These are phyloP conservation scores for Gnatocerus cornutus DNA, from an alignment of 2,888 invertebrate species.

Conservation along the genomic window DNA sequence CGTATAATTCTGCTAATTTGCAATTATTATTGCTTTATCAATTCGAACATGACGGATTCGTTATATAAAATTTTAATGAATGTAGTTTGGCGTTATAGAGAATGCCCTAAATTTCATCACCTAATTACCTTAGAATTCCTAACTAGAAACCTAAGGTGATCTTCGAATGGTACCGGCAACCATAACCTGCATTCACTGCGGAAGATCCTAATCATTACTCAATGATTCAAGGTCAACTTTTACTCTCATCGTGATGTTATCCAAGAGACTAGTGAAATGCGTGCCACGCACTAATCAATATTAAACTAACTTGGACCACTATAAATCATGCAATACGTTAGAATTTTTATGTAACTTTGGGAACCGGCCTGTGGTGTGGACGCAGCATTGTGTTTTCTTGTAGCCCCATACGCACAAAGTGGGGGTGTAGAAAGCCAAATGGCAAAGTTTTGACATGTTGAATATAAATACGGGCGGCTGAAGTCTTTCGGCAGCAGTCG, in stretches of 20 bases:
- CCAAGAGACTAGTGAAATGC: constrained; percentile 29
- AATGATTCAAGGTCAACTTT: constrained; percentile 53
- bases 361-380: constrained; percentile 20
- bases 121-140: constrained; percentile 21
- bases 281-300: constrained; percentile 35
- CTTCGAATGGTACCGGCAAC: constrained; percentile 9
- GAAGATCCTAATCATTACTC: constrained; percentile 37
- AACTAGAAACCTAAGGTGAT: constrained; percentile 22
- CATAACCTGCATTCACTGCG: constrained; percentile 29
- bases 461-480: constrained; percentile 58
- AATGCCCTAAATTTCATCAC: constrained; percentile 35
- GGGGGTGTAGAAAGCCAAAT: constrained; percentile 61
- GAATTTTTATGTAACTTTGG: constrained; percentile 47
- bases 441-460: constrained; percentile 56
- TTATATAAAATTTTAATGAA: constrained; percentile 31
- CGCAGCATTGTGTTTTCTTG: constrained; percentile 39
- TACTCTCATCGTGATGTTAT: constrained; percentile 44
- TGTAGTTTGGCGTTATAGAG: constrained; percentile 5
- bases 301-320: constrained; percentile 30
- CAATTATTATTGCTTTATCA: constrained; percentile 15
- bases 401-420: constrained; percentile 41
- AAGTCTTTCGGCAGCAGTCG: constrained; percentile 61
- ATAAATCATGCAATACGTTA: constrained; percentile 39
- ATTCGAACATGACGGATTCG: constrained; percentile 2
- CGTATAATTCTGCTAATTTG: constrained; percentile 1